phyloP scores from a whole-genome alignment of 2,888 invertebrate species.

The Amphiduros pacificus region DNA sequence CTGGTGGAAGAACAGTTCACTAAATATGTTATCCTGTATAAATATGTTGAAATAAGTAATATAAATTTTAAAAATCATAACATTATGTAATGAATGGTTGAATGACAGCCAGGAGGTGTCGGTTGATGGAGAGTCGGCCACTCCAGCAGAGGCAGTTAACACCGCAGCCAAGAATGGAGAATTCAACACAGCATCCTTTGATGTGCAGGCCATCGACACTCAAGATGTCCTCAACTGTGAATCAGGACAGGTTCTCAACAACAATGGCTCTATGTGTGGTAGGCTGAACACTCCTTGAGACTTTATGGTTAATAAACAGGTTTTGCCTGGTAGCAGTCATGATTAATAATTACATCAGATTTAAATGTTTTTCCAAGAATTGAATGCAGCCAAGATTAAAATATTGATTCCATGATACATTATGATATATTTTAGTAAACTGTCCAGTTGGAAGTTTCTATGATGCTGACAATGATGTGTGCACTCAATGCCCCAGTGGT shows the following conservation, averaged over 20 bases:
- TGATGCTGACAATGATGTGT: constrained; percentile 30
- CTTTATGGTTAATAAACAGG: too few species aligned
- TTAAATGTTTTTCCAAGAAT: too few species aligned
- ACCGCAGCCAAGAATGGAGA: constrained; percentile 34
- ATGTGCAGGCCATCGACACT: constrained; percentile 30
- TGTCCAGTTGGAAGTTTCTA: constrained; percentile 34
- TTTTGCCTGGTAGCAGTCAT: too few species aligned
- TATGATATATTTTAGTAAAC: constrained; percentile 29
- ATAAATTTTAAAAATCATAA: too few species aligned
- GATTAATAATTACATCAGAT: too few species aligned
- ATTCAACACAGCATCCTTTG: constrained; percentile 31
- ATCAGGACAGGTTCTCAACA: constrained; percentile 36
- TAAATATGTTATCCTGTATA: too few species aligned
- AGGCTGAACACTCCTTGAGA: too few species aligned
- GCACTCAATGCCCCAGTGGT: constrained; percentile 36
- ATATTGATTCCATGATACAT: background rate
- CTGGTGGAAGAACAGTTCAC: too few species aligned
- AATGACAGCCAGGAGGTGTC: constrained; percentile 10
- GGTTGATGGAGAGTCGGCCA: constrained; percentile 15
- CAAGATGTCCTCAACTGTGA: constrained; percentile 31
- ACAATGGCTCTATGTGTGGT: constrained; percentile 17
- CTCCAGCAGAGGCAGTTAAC: constrained; percentile 33
- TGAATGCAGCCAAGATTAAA: too few species aligned
- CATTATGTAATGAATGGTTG: too few species aligned
- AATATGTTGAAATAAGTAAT: too few species aligned